These are phyloP conservation scores for Denticeps clupeoides DNA, from an alignment of 2,797 vertebrate genomes.

Conservation along the genomic window DNA sequence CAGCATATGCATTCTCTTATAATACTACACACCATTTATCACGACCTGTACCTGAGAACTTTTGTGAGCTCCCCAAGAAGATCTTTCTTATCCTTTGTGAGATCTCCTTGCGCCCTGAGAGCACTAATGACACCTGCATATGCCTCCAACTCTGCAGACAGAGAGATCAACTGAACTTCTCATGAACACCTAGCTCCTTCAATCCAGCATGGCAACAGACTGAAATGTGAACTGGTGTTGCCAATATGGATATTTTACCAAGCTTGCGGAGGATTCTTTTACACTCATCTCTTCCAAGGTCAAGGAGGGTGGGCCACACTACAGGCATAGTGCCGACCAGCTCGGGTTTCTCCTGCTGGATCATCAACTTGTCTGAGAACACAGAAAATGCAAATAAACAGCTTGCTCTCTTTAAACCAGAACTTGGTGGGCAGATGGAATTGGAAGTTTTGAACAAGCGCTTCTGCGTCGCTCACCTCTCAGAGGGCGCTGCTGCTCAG, in stretches of 20 bases:
- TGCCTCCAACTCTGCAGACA: conserved; percentile 82
- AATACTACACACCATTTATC: not conserved
- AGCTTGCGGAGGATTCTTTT: conserved; percentile 96
- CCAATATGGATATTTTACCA: conserved; percentile 62
- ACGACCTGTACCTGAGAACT: conserved; percentile 95
- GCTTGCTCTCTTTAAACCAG: no score
- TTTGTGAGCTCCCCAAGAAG: conserved; percentile 92
- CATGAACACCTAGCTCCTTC: not conserved
- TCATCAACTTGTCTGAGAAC: conserved; percentile 51
- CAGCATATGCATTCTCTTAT: not conserved
- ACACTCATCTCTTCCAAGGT: conserved; percentile 95
- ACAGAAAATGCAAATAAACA: no score
- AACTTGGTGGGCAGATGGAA: no score
- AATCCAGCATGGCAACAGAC: no score
- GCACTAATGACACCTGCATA: conserved; percentile 96
- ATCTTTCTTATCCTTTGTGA: conserved; percentile 96
- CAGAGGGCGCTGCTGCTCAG: no score
- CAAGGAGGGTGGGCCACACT: conserved; percentile 95
- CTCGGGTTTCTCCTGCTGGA: conserved; percentile 67
- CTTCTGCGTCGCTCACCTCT: no score
- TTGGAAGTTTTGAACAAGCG: no score
- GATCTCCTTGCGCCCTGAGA: conserved; percentile 91
- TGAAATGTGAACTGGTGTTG: no score
- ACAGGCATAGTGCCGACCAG: conserved; percentile 81
- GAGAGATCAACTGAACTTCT: not conserved